A percentile compares a stretch with the other conserved stretches of the same genome.
phyloP scores from a whole-genome alignment of 2,888 invertebrate genomes.

The Noctua janthe region DNA sequence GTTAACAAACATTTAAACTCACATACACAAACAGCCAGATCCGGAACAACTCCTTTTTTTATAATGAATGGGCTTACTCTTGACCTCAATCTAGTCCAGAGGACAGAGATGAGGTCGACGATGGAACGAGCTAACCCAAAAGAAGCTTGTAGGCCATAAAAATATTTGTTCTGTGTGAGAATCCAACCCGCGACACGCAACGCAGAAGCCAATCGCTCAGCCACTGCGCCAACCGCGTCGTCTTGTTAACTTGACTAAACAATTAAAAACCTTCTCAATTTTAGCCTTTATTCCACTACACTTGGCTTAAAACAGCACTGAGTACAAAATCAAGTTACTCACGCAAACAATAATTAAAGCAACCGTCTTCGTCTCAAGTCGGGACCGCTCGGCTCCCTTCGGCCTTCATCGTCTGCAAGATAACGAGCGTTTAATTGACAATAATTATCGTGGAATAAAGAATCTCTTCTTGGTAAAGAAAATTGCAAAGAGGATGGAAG shows the following conservation, averaged over 20 bases:
- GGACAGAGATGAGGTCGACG: too few relatives aligned
- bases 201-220: too few relatives aligned
- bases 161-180: too few relatives aligned
- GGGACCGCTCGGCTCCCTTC: slow-evolving; percentile 27
- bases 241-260: background rate
- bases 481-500: background rate
- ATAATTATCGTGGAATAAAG: slow-evolving; percentile 41
- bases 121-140: too few relatives aligned
- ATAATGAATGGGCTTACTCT: too few relatives aligned
- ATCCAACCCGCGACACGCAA: too few relatives aligned
- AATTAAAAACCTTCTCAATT: background rate
- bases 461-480: slow-evolving; percentile 21
- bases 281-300: background rate
- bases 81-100: too few relatives aligned
- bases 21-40: too few relatives aligned
- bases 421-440: slow-evolving; percentile 60
- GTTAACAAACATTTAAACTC: too few relatives aligned
- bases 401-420: slow-evolving; percentile 24
- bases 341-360: slow-evolving; percentile 37
- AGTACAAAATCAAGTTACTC: slow-evolving; percentile 51
- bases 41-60: too few relatives aligned
- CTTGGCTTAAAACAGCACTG: slow-evolving; percentile 15
- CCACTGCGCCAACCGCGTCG: too few relatives aligned
- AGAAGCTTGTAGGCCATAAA: too few relatives aligned
- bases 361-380: slow-evolving; percentile 35